A percentile compares a stretch with the other conserved stretches of the same genome.
Conservation (phyloP, 2,113 vertebrate species). For the Hypanus sabinus region DNA sequence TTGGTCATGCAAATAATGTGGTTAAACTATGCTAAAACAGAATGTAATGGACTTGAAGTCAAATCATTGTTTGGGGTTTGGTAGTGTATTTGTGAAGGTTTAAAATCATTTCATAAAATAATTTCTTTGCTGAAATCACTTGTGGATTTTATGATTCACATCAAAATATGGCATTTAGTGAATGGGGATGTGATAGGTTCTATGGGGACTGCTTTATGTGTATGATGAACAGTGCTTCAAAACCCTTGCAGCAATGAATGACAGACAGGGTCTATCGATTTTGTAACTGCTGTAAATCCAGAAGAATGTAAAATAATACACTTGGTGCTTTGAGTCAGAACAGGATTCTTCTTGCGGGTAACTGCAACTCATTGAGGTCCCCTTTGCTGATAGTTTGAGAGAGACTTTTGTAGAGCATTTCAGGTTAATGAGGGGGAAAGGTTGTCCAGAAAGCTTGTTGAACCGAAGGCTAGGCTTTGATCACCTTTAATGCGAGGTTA, state of each 20-base stretch:
- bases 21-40: neutral
- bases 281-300: slow-evolving; percentile 34
- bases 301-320: slow-evolving; percentile 36
- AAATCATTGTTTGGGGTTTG: neutral
- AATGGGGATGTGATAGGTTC: slow-evolving; percentile 25
- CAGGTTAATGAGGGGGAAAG: too few relatives aligned
- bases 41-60: neutral
- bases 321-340: slow-evolving; percentile 16
- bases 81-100: neutral
- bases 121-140: neutral
- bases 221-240: neutral
- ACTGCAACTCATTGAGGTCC: neutral
- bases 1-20: neutral
- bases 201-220: slow-evolving; percentile 23
- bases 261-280: slow-evolving; percentile 22
- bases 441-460: too few relatives aligned
- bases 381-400: neutral
- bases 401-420: too few relatives aligned
- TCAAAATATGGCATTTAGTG: slow-evolving; percentile 25
- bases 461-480: too few relatives aligned
- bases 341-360: neutral
- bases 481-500: too few relatives aligned
- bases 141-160: slow-evolving; percentile 11
- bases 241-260: slow-evolving; percentile 33
- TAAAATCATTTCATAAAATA: neutral